Base-by-base conservation (phyloP, 1,140 invertebrate species). In the Callitettix versicolor region DNA sequence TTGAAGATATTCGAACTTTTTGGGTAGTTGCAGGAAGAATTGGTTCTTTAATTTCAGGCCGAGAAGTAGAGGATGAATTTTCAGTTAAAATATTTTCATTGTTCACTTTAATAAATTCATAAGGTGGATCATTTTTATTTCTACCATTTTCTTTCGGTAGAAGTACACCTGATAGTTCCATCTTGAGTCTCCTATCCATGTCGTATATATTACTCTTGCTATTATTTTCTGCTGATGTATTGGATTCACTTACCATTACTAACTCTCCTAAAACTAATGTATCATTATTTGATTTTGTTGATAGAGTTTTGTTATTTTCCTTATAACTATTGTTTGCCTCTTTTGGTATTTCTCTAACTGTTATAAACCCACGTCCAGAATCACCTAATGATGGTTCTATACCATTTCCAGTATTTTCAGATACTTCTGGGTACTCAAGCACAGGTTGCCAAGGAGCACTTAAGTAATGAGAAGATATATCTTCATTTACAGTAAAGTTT, bases 391-490 rank as follows among this genome's bases (percentile, higher is more conserved):
- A 14, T 3, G 24, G 47, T 20, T 60, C 56, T 17, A 55, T 21
- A 20, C 41, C 53, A n/a, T 55, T 58, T 12, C 56, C 54, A 12
- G 50, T 44, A 34, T 36, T 26, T 3, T 53, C 49, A 14, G 56
- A 59, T 38, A 21, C 40, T 17, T 34, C 58, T 49, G 56, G 53
- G 30, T 46, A 43, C 18, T 54, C 55, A 7, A 48, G 53, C 17
- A 57, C 58, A 18, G 52, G 55, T 51, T 60, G 44, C 61, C 61
- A 62, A 6, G 56, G 59, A n/a, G 50, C 55, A 24, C 53, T 60
- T 26, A 62, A 56, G 48, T 62, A 62, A 24, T 62, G 56, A 15
- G 46, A 55, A 18, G 50, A 46, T 14, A 43, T 14, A n/a, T 40
- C 24, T 9, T 50, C 36, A 17, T 21, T 18, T 6, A 18, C 15